phyloP scores from a whole-genome alignment of 1,140 invertebrate genomes.

The Melitaea cinxia region DNA sequence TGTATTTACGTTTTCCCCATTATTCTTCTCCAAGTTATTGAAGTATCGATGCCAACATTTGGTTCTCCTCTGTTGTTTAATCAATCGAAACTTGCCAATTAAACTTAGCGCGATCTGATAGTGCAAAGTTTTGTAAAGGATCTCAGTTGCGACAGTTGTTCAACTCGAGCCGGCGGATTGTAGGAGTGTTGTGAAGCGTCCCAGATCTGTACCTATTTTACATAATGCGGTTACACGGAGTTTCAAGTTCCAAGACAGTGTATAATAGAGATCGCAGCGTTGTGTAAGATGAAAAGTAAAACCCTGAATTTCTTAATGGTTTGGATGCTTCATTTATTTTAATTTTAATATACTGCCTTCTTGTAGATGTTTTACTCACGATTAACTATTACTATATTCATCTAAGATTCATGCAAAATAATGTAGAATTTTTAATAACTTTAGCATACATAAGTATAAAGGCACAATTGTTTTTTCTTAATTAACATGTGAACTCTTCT shows the following conservation, averaged over 20 bases:
- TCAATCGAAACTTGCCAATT: constrained; percentile 37
- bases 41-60: background rate
- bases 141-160: constrained; percentile 31
- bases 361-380: too few species aligned
- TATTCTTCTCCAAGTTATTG: background rate
- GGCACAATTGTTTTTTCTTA: too few species aligned
- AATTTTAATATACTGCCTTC: background rate
- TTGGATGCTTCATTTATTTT: background rate
- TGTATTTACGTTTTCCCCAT: background rate
- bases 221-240: constrained; percentile 24
- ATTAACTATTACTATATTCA: too few species aligned
- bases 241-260: constrained; percentile 18
- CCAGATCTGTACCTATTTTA: constrained; percentile 33
- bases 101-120: constrained; percentile 32
- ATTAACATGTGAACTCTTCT: too few species aligned
- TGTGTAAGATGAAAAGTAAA: constrained; percentile 15
- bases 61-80: constrained; percentile 9
- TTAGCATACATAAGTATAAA: too few species aligned
- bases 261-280: constrained; percentile 11
- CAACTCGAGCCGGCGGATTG: constrained; percentile 7
- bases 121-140: constrained; percentile 27
- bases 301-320: background rate
- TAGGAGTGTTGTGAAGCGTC: constrained; percentile 8
- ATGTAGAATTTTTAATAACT: too few species aligned
- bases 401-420: constrained; percentile 5